Base-by-base conservation (phyloP, 2,113 vertebrate species). In the Colossoma macropomum region DNA sequence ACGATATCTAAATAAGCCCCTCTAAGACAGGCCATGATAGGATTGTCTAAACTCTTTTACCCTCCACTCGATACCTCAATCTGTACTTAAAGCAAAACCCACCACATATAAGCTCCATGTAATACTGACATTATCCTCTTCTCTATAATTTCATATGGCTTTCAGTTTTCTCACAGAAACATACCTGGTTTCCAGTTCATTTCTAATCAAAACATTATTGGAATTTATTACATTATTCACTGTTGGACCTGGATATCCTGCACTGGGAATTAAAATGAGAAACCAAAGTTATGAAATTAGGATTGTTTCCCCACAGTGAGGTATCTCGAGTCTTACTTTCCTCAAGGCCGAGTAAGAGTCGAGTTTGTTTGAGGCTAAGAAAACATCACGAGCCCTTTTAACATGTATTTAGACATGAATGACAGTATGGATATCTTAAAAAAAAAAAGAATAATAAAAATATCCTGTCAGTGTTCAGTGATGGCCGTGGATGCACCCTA, bases 311-410 rank as follows among this genome's bases (percentile, higher is more conserved):
- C 19, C 68, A 45, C 8, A 45, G 10, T 45, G 68, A n/a, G 38
- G 62, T 68, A 45, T 69, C n/a, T 52, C n/a, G 12, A 62, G 11
- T 74, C 28, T 32, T 25, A 8, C 16, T 65, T 73, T 19, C 21
- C 62, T 50, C 10, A 52, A 65, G 27, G 41, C 38, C 17, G 30
- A 74, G 71, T 9, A 34, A 21, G 66, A 69, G 4, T 45, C 41
- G 9, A 45, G 41, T 11, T 45, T 45, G 11, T 17, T 23, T n/a
- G 34, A 70, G 52, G 50, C 3, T 41, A 62, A 52, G 28, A 30
- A 30, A 69, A 56, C 41, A 30, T 10, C 74, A 77, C 45, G 70
- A 70, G 65, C 74, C 81, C 81, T 83, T 83, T 71, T 2, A 70
- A 77, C 71, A 71, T 71, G 74, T 63, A 77, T 28, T 66, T 41